Percentiles rank a stretch among this genome's conserved stretches.
Conservation (phyloP, 2,113 vertebrate species). For the Trochalopteron elliotii region DNA sequence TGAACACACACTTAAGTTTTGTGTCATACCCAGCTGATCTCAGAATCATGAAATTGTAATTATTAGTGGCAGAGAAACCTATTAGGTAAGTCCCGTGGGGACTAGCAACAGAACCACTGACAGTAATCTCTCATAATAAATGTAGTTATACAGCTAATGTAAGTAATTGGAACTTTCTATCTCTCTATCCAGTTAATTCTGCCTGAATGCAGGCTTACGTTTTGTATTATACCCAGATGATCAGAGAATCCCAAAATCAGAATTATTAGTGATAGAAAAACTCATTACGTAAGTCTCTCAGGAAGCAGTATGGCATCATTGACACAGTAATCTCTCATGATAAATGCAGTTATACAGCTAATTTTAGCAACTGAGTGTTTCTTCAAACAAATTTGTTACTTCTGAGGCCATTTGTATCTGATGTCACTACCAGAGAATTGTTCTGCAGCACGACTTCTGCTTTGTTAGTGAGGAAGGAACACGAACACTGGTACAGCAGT, state of each 20-base stretch:
- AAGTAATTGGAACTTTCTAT: constrained; percentile 48
- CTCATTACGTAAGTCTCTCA: constrained; percentile 8
- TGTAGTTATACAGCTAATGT: background rate
- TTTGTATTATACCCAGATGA: background rate
- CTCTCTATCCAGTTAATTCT: constrained; percentile 52
- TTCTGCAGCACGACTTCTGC: constrained; percentile 11
- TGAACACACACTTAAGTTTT: background rate
- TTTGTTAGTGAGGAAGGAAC: constrained; percentile 31
- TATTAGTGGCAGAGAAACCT: constrained; percentile 33
- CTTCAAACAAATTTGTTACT: background rate
- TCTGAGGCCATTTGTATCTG: constrained; percentile 20
- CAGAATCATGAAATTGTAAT: background rate
- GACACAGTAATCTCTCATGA: background rate
- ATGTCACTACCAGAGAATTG: constrained; percentile 30
- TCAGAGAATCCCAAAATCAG: constrained; percentile 37
- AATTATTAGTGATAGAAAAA: constrained; percentile 33
- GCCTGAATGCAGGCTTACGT: background rate
- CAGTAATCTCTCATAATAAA: constrained; percentile 28
- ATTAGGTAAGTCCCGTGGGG: constrained; percentile 2
- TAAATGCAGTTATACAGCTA: constrained; percentile 7
- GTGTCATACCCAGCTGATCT: background rate
- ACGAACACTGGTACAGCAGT: constrained; percentile 32
- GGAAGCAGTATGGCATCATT: background rate
- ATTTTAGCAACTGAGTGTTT: constrained; percentile 36
- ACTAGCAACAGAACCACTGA: background rate